Percentiles rank a stretch among this genome's conserved stretches.
phyloP scores from a whole-genome alignment of 2,888 invertebrate species.

The Lithodes maja region DNA sequence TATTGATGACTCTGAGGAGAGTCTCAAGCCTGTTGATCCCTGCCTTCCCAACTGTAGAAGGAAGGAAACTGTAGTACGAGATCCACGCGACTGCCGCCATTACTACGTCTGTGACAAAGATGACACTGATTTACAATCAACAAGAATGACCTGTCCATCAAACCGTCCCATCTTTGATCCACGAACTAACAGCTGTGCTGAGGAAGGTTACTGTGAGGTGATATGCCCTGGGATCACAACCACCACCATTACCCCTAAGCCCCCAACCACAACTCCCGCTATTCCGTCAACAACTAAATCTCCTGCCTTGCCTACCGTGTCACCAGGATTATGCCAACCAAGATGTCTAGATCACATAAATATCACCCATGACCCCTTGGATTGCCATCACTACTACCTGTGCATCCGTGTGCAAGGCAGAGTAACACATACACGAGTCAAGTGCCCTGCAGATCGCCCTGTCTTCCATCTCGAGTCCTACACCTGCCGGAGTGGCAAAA shows the following conservation, averaged over 20 bases:
- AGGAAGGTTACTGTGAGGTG: conserved; percentile 16
- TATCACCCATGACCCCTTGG: conserved; percentile 31
- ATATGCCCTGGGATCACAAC: neutral
- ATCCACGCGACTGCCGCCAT: conserved; percentile 43
- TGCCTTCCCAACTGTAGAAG: conserved; percentile 26
- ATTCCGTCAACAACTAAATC: neutral
- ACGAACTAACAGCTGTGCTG: conserved; percentile 28
- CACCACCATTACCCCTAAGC: neutral
- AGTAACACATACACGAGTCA: conserved; percentile 3
- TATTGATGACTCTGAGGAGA: neutral
- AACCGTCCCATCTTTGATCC: conserved; percentile 35
- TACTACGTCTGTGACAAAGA: conserved; percentile 43
- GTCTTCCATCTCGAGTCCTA: conserved; percentile 29
- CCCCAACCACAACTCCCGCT: neutral
- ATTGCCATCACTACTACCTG: conserved; percentile 43
- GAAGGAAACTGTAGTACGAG: conserved; percentile 37
- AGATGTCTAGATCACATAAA: conserved; percentile 20
- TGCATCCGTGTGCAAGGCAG: conserved; percentile 15
- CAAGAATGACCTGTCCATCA: conserved; percentile 47
- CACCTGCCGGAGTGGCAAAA: conserved; percentile 14
- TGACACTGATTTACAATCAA: neutral
- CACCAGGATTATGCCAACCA: conserved; percentile 19
- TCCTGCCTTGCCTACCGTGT: neutral
- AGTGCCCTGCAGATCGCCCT: conserved; percentile 29
- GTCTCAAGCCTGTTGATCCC: conserved; percentile 14